phyloP scores from a whole-genome alignment of 2,888 invertebrate species.

The Apocheima hispidaria region DNA sequence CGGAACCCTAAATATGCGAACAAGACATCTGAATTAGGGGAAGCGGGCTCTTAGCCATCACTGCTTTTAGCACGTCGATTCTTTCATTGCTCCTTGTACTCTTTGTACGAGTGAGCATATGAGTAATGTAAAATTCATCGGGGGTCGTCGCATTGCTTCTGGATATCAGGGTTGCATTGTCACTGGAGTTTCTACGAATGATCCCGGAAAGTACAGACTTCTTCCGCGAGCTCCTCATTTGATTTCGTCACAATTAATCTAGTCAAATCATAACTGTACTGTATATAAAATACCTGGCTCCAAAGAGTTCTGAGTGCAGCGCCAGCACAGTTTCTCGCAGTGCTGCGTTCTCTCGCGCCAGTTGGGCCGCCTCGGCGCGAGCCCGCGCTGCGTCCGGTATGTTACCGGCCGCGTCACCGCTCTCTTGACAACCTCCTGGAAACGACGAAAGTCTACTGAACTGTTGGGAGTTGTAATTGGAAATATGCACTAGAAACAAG shows the following conservation, averaged over 20 bases:
- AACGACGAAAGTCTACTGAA: too few relatives aligned
- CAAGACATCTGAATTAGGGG: too few relatives aligned
- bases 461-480: too few relatives aligned
- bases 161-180: too few relatives aligned
- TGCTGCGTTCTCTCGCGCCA: conserved; percentile 89
- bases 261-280: not conserved
- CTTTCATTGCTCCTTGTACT: conserved; percentile 16
- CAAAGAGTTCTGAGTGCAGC: conserved; percentile 93
- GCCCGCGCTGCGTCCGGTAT: conserved; percentile 82
- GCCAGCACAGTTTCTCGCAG: conserved; percentile 90
- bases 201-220: too few relatives aligned
- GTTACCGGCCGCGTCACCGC: conserved; percentile 65
- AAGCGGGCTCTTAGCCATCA: too few relatives aligned
- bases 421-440: conserved; percentile 68
- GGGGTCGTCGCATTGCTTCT: too few relatives aligned
- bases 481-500: too few relatives aligned
- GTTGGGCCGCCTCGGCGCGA: conserved; percentile 86
- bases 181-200: too few relatives aligned
- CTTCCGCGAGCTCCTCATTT: too few relatives aligned
- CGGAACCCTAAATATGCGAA: too few relatives aligned
- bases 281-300: conserved; percentile 84
- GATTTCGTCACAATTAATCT: too few relatives aligned
- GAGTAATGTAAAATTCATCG: not conserved
- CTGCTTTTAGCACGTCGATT: conserved; percentile 20
- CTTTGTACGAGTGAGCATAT: conserved; percentile 13